phyloP scores from a whole-genome alignment of 2,888 invertebrate species.

The Caenorhabditis sinica region DNA sequence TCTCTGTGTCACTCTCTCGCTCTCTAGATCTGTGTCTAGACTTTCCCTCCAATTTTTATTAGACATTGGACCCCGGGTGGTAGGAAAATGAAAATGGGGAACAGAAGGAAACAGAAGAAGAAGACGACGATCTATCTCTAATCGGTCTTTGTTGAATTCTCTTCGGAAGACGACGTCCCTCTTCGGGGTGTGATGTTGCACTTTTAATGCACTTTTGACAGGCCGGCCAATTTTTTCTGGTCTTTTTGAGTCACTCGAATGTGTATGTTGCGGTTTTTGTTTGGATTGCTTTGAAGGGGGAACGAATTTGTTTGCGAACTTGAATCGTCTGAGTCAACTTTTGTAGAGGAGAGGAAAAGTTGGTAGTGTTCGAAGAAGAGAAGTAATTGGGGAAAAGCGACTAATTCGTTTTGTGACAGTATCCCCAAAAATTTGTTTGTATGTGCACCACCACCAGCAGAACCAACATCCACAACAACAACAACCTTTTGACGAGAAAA shows the following conservation, averaged over 20 bases:
- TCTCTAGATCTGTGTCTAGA: constrained; percentile 12
- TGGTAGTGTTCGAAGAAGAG: background rate
- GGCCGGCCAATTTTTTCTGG: constrained; percentile 10
- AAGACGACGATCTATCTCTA: constrained; percentile 16
- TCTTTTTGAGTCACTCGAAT: constrained; percentile 30
- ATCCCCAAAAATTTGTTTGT: background rate
- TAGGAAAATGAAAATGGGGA: background rate
- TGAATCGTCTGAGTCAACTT: constrained; percentile 23
- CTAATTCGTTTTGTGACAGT: background rate
- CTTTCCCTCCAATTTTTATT: constrained; percentile 21
- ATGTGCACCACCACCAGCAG: background rate
- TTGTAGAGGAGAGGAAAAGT: background rate
- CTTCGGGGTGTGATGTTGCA: constrained; percentile 26
- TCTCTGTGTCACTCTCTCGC: constrained; percentile 25
- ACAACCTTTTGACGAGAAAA: constrained; percentile 37
- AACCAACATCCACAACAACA: background rate
- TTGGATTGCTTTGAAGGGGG: constrained; percentile 34
- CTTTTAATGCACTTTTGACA: constrained; percentile 62
- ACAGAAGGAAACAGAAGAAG: too few species aligned
- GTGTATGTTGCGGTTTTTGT: constrained; percentile 56
- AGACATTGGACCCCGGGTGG: background rate
- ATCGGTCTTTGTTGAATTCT: constrained; percentile 50
- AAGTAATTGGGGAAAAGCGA: background rate
- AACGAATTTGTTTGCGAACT: constrained; percentile 46
- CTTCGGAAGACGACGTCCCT: too few species aligned